These are phyloP conservation scores for Rallus crepitans DNA, from an alignment of 2,797 vertebrate species.

Conservation along the genomic window DNA sequence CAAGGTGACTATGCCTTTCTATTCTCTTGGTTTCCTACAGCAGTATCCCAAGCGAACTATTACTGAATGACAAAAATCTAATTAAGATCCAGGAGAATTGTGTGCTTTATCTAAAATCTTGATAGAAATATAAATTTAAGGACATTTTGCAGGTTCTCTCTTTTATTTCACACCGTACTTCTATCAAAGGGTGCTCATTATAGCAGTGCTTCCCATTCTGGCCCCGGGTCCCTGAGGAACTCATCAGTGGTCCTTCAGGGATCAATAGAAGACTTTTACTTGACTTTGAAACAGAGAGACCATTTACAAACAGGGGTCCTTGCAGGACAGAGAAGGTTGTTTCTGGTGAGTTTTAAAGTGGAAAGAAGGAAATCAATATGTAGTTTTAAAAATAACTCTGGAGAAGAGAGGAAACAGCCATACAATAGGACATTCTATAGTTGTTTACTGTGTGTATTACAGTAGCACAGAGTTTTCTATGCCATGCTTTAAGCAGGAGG, in stretches of 20 bases:
- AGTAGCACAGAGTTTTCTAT: not conserved
- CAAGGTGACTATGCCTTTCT: not conserved
- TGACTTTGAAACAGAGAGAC: not conserved
- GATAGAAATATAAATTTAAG: constrained; percentile 4
- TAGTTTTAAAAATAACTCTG: constrained; percentile 34
- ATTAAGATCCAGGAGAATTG: not conserved
- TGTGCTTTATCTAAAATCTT: not conserved
- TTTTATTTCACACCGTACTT: not conserved
- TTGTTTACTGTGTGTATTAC: not conserved
- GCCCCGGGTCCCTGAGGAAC: not conserved
- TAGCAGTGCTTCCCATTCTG: not conserved
- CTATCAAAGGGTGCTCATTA: not conserved
- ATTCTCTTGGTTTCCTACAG: not conserved
- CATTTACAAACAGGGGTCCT: not conserved
- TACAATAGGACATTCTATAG: not conserved
- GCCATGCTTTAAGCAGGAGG: not conserved
- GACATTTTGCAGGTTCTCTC: not conserved
- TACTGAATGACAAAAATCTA: not conserved
- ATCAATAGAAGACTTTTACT: constrained; percentile 9
- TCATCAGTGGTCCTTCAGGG: constrained; percentile 43
- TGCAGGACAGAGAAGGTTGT: not conserved
- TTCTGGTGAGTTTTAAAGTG: not conserved
- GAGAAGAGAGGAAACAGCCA: not conserved
- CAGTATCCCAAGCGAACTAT: not conserved
- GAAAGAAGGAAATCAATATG: constrained; percentile 28